Percentiles rank a stretch among this genome's conserved stretches.
Evolutionary conservation across 2,797 vertebrate genomes (phyloP).

Genomic region (Ceyx erithaca): DNA sequence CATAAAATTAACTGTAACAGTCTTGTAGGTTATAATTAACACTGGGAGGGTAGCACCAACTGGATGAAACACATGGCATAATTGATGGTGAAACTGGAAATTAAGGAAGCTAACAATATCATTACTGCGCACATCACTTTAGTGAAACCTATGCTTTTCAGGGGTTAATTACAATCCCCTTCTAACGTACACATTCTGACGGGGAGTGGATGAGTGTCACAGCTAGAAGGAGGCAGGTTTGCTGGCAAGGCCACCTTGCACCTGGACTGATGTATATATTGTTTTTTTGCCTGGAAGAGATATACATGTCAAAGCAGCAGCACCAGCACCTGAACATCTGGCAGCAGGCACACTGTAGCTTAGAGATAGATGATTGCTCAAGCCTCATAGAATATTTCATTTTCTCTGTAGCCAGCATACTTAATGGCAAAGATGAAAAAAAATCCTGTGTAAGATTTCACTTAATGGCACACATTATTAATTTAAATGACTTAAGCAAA

Average conservation of each 20-base stretch:
- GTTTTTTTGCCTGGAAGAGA: slow-evolving; percentile 53
- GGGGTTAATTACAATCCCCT: slow-evolving; percentile 77
- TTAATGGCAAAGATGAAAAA: slow-evolving; percentile 15
- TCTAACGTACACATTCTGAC: slow-evolving; percentile 44
- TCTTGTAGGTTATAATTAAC: slow-evolving; percentile 99
- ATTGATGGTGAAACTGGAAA: slow-evolving; percentile 86
- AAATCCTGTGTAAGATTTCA: slow-evolving; percentile 22
- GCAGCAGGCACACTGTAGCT: slow-evolving; percentile 34
- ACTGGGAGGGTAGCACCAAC: slow-evolving; percentile 87
- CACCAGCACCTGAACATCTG: slow-evolving; percentile 62
- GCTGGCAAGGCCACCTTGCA: slow-evolving; percentile 63
- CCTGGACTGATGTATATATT: slow-evolving; percentile 59
- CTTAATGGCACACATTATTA: slow-evolving; percentile 19
- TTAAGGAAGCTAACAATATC: slow-evolving; percentile 80
- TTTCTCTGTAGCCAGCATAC: slow-evolving; percentile 27
- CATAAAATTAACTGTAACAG: slow-evolving; percentile 98
- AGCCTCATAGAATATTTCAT: slow-evolving; percentile 55
- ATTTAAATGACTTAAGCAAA: slow-evolving; percentile 31
- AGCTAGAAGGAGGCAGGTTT: slow-evolving; percentile 37
- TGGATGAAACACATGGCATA: slow-evolving; percentile 87
- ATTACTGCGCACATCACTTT: slow-evolving; percentile 78
- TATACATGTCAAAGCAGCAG: slow-evolving; percentile 45
- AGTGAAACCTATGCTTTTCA: slow-evolving; percentile 70
- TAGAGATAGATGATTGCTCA: slow-evolving; percentile 23
- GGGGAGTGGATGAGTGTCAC: slow-evolving; percentile 58